phyloP scores from a whole-genome alignment of 2,888 invertebrate species.

The Acronicta aceris region DNA sequence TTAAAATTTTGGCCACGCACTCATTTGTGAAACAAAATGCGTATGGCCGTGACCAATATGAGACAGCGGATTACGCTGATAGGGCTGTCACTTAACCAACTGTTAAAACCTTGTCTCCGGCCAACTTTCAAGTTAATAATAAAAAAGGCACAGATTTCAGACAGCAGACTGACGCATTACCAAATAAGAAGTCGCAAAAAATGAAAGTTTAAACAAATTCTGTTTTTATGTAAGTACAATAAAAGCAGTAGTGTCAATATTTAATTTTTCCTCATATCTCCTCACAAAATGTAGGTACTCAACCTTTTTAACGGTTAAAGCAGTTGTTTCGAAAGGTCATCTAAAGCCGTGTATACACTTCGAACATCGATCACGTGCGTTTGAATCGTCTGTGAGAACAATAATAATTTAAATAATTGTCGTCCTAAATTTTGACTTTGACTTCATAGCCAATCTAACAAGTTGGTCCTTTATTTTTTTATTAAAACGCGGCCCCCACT shows the following conservation, averaged over 20 bases:
- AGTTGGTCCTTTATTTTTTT: too few relatives aligned
- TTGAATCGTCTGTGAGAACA: too few relatives aligned
- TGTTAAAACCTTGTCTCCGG: neutral
- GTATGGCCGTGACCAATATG: slow-evolving; percentile 20
- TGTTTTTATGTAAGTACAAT: slow-evolving; percentile 1
- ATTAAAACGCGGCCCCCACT: too few relatives aligned
- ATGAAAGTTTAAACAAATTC: slow-evolving; percentile 31
- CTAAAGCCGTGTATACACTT: neutral
- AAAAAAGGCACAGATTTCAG: slow-evolving; percentile 11
- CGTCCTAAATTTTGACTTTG: too few relatives aligned
- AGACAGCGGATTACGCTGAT: neutral
- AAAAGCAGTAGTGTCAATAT: neutral
- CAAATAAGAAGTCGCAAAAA: slow-evolving; percentile 16
- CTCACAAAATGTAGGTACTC: too few relatives aligned
- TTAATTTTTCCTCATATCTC: neutral
- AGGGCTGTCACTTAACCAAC: neutral
- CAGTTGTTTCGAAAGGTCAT: neutral
- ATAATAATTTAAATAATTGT: too few relatives aligned
- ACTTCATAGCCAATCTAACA: too few relatives aligned
- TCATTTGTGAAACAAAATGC: slow-evolving; percentile 15
- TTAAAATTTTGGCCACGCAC: slow-evolving; percentile 36
- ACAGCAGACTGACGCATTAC: neutral
- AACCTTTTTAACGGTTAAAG: neutral
- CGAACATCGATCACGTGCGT: neutral
- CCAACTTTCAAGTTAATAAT: slow-evolving; percentile 8